Evolutionary conservation across 2,888 invertebrate species (phyloP).

Genomic region (Bombyx huttoni): DNA sequence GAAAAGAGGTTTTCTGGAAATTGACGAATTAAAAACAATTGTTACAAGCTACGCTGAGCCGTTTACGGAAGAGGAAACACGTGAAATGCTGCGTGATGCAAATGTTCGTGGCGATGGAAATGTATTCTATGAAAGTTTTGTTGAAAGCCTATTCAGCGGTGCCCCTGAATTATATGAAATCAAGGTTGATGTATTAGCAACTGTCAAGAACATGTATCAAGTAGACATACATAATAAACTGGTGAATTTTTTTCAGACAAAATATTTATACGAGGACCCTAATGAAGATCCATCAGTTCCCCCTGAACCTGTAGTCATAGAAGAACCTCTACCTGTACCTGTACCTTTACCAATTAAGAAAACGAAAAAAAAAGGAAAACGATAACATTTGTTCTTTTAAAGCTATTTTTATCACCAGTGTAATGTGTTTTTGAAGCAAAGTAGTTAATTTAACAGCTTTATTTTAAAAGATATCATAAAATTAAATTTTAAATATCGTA

Average conservation of each 20-base stretch:
- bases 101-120: conserved; percentile 51
- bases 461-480: no score
- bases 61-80: conserved; percentile 31
- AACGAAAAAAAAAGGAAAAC: conserved; percentile 14
- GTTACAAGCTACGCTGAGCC: conserved; percentile 32
- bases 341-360: conserved; percentile 11
- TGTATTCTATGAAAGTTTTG: conserved; percentile 42
- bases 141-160: conserved; percentile 42
- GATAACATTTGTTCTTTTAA: neutral
- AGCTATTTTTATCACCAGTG: neutral
- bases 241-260: conserved; percentile 19
- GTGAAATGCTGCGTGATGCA: conserved; percentile 48
- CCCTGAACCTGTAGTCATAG: conserved; percentile 20
- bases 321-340: conserved; percentile 14
- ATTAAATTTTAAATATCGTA: no score
- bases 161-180: conserved; percentile 47
- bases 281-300: conserved; percentile 54
- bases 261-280: conserved; percentile 45
- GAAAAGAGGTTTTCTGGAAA: conserved; percentile 38
- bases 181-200: conserved; percentile 21
- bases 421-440: no score
- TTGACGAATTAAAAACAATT: conserved; percentile 36
- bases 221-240: no score
- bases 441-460: no score
- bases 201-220: neutral